Evolutionary conservation across 1,140 invertebrate species (phyloP).

Genomic region (Brachionus plicatilis): DNA sequence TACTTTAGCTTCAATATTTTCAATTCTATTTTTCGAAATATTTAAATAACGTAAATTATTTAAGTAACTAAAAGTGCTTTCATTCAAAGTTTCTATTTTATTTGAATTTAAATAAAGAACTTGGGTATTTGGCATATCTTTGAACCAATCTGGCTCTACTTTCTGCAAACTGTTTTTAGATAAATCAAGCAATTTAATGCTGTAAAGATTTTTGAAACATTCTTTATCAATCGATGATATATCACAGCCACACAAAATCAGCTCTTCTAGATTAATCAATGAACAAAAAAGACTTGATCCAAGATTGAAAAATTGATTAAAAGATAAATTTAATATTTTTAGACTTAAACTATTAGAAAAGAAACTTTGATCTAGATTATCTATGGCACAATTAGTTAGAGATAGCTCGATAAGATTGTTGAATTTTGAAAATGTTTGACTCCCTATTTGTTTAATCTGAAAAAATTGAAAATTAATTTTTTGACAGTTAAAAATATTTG

Average conservation of each 20-base stretch:
- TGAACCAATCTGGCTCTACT: neutral
- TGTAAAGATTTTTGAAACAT: neutral
- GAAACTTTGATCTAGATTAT: neutral
- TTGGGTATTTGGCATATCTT: neutral
- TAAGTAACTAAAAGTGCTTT: neutral
- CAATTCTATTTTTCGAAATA: neutral
- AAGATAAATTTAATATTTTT: neutral
- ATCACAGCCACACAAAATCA: neutral
- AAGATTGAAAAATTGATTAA: neutral
- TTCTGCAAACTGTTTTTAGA: neutral
- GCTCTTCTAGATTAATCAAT: neutral
- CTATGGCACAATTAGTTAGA: neutral
- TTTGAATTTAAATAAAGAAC: neutral
- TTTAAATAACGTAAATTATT: neutral
- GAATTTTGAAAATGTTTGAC: neutral
- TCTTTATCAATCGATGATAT: neutral
- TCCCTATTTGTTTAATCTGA: neutral
- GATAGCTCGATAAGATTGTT: neutral
- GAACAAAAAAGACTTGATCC: neutral
- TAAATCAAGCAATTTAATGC: neutral
- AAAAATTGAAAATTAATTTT: neutral
- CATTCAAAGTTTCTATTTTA: neutral
- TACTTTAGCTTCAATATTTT: neutral
- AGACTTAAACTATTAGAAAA: neutral
- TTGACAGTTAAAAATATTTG: neutral